Conservation (phyloP, 1,140 invertebrate species). For the Caenorhabditis remanei region DNA sequence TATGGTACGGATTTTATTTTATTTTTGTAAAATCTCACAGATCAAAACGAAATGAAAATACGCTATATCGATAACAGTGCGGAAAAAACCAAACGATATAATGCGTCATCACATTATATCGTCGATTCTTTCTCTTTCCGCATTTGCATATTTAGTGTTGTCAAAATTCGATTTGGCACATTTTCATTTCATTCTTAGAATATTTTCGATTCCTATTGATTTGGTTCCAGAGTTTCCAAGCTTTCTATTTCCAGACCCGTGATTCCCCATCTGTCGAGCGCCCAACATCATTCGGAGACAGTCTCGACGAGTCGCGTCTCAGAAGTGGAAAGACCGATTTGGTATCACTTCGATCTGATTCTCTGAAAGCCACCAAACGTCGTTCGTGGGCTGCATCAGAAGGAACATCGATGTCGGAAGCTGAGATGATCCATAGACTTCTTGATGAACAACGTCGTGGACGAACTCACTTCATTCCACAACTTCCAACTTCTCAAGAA, state of each 20-base stretch:
- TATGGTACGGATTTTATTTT: slow-evolving; percentile 14
- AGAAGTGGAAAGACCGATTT: slow-evolving; percentile 62
- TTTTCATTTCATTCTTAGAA: neutral
- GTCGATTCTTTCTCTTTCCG: no score
- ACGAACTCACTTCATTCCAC: slow-evolving; percentile 55
- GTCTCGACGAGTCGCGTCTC: slow-evolving; percentile 54
- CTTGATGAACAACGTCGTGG: slow-evolving; percentile 65
- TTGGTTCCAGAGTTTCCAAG: neutral
- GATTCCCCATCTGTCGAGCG: slow-evolving; percentile 45
- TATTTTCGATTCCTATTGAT: neutral
- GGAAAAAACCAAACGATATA: neutral
- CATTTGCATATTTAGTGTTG: no score
- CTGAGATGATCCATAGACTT: slow-evolving; percentile 62
- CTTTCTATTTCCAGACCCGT: neutral
- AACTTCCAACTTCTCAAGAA: slow-evolving; percentile 22
- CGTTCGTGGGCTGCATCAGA: slow-evolving; percentile 68
- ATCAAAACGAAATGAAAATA: neutral
- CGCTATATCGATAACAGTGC: neutral
- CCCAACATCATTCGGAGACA: slow-evolving; percentile 47
- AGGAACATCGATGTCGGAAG: slow-evolving; percentile 60
- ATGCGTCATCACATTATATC: neutral
- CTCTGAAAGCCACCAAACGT: slow-evolving; percentile 66
- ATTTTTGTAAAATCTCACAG: neutral
- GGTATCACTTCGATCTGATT: slow-evolving; percentile 64
- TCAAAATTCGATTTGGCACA: neutral